These are phyloP conservation scores for Antechinus flavipes DNA, from an alignment of 2,113 vertebrate genomes.

Conservation along the genomic window DNA sequence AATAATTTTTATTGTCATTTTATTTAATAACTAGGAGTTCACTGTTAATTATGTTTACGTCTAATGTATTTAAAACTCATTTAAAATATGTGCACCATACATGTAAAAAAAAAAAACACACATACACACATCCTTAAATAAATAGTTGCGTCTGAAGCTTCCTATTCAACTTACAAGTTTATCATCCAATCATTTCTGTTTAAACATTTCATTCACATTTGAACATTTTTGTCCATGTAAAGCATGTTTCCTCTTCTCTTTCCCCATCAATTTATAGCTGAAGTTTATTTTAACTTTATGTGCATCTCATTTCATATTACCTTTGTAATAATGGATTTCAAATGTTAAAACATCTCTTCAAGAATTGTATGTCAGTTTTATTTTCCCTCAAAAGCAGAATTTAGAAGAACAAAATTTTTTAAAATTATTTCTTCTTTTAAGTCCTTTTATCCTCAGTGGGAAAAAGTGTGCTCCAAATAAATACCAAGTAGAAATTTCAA, in stretches of 20 bases:
- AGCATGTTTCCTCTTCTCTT: neutral
- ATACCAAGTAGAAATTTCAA: neutral
- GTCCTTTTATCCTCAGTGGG: neutral
- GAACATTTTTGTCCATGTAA: neutral
- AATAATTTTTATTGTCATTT: neutral
- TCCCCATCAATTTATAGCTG: neutral
- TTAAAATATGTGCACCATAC: conserved; percentile 32
- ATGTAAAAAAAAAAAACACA: neutral
- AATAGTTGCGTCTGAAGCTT: conserved; percentile 7
- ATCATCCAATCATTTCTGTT: conserved; percentile 3
- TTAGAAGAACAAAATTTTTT: neutral
- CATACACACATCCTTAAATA: neutral
- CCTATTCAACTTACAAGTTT: neutral
- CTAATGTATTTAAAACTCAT: neutral
- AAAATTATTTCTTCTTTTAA: neutral
- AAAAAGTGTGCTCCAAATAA: neutral
- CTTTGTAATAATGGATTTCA: neutral
- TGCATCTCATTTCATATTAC: neutral
- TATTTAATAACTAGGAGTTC: conserved; percentile 8
- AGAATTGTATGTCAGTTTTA: neutral
- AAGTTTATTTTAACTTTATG: conserved; percentile 16
- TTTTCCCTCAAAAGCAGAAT: neutral
- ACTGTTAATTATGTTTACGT: neutral
- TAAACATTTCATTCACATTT: neutral
- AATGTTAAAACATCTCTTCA: conserved; percentile 8